Conservation (phyloP, 2,113 vertebrate species). For the Lasiurus borealis region DNA sequence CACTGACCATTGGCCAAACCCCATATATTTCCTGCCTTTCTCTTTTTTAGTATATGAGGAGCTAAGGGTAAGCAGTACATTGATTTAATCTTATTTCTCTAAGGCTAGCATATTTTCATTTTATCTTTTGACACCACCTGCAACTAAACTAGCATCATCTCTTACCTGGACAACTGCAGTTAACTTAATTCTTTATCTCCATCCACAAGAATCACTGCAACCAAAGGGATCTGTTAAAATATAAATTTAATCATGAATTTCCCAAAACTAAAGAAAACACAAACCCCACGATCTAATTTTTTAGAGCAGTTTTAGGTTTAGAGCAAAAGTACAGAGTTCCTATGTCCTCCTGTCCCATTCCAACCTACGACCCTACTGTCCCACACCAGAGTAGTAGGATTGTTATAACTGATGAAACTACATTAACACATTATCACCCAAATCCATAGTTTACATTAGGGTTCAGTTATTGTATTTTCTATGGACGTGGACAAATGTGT, state of each 20-base stretch:
- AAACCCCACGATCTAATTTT: background rate
- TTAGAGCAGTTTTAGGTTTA: slow-evolving; percentile 52
- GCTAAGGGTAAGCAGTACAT: background rate
- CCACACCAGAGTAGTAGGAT: background rate
- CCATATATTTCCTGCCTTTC: background rate
- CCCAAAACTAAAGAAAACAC: background rate
- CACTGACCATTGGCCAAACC: background rate
- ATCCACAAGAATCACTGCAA: background rate
- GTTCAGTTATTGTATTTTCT: background rate
- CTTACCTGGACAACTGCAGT: background rate
- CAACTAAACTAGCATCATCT: background rate
- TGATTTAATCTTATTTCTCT: background rate
- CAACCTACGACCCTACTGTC: background rate
- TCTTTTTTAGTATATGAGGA: background rate
- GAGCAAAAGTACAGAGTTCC: slow-evolving; percentile 6
- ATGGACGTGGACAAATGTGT: background rate
- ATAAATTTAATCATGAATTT: slow-evolving; percentile 3
- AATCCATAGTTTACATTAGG: background rate
- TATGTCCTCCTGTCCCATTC: background rate
- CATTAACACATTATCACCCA: background rate
- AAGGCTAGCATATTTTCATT: background rate
- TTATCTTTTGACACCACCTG: background rate
- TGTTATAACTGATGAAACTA: background rate
- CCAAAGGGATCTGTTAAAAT: background rate
- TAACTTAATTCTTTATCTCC: background rate